A percentile compares a stretch with the other conserved stretches of the same genome.
Evolutionary conservation across 2,113 vertebrate species (phyloP).

Genomic region (Psittacara wagleri): DNA sequence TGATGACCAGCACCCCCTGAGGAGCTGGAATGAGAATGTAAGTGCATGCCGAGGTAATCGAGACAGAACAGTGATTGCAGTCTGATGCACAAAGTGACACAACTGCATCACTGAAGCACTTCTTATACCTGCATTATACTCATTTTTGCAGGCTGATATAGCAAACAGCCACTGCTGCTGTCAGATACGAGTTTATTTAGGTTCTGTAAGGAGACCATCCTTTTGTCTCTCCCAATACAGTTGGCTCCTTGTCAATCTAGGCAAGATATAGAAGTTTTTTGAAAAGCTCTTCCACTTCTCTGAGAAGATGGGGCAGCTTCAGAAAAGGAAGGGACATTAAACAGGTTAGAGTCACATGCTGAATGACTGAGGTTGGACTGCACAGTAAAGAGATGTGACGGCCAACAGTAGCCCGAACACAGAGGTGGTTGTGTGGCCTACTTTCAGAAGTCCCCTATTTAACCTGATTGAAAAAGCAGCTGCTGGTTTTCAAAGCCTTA

Average conservation of each 20-base stretch:
- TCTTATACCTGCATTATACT: neutral
- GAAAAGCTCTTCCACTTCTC: neutral
- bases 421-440: neutral
- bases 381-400: neutral
- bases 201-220: neutral
- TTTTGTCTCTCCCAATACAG: fast-evolving
- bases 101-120: neutral
- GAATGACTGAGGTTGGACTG: neutral
- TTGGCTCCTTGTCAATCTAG: neutral
- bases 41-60: fast-evolving
- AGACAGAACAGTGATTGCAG: neutral
- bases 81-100: neutral
- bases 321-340: neutral
- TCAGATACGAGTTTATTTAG: neutral
- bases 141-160: neutral
- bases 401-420: neutral
- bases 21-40: neutral
- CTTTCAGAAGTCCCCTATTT: neutral
- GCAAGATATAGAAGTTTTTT: neutral
- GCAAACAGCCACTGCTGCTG: neutral
- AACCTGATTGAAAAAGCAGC: neutral
- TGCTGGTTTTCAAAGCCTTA: neutral
- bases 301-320: neutral
- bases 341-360: neutral
- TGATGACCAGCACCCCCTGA: neutral